These are phyloP conservation scores for Formica aserva DNA, from an alignment of 2,888 invertebrate genomes.

Conservation along the genomic window DNA sequence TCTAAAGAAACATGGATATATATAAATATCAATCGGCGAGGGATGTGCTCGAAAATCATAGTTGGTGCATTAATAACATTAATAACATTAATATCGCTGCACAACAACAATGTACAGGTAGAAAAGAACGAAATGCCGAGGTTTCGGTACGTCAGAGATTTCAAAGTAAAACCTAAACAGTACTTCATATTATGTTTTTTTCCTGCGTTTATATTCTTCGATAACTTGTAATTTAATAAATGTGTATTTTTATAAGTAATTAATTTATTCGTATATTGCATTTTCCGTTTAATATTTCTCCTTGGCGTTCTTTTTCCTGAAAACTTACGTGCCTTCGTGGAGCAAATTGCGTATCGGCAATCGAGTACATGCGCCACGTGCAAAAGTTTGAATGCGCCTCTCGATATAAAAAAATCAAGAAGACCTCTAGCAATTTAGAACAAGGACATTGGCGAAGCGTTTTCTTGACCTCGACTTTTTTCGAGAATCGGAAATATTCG, in stretches of 20 bases:
- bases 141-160: neutral
- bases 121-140: slow-evolving; percentile 42
- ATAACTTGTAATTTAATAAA: neutral
- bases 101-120: neutral
- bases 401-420: slow-evolving; percentile 24
- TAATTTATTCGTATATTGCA: neutral
- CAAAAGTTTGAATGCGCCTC: slow-evolving; percentile 10
- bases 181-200: neutral
- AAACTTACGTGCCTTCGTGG: neutral
- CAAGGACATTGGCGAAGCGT: slow-evolving; percentile 26
- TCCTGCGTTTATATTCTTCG: neutral
- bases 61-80: neutral
- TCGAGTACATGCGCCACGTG: slow-evolving; percentile 24
- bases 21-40: slow-evolving; percentile 19
- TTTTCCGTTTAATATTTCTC: neutral
- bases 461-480: slow-evolving; percentile 24
- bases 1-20: too few species aligned
- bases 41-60: slow-evolving; percentile 40
- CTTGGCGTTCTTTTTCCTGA: neutral
- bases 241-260: neutral
- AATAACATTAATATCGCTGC: neutral
- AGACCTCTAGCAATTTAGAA: slow-evolving; percentile 35
- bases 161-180: neutral
- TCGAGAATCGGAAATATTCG: slow-evolving; percentile 25
- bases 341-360: slow-evolving; percentile 12